Percentiles rank a stretch among this genome's conserved stretches.
These are phyloP conservation scores for Eueremaeus valkanovi DNA, from an alignment of 2,888 invertebrate genomes.

Conservation along the genomic window DNA sequence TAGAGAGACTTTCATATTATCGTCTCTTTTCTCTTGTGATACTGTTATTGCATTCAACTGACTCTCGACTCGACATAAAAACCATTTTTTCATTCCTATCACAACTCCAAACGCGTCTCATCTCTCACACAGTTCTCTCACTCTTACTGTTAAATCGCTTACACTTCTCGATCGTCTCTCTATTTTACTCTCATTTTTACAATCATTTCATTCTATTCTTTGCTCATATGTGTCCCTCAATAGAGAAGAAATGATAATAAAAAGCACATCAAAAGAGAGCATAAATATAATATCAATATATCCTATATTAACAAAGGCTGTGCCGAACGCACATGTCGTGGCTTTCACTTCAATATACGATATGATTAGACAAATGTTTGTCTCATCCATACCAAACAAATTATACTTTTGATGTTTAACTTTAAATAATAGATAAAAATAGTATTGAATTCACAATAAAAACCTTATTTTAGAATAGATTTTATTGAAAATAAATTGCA, in stretches of 20 bases:
- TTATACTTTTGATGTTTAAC: neutral
- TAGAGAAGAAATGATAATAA: neutral
- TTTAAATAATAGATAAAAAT: too few relatives aligned
- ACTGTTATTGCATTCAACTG: slow-evolving; percentile 5
- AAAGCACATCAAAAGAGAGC: slow-evolving; percentile 8
- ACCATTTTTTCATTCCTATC: neutral
- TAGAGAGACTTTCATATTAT: slow-evolving; percentile 7
- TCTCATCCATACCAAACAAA: neutral
- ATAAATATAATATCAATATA: slow-evolving; percentile 17
- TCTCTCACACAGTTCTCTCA: neutral
- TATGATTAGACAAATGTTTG: neutral
- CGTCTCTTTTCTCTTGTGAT: neutral
- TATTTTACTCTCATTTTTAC: neutral
- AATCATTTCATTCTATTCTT: slow-evolving; percentile 16
- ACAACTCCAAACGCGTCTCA: neutral
- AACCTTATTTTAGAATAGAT: too few relatives aligned
- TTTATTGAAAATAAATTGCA: too few relatives aligned
- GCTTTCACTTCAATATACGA: neutral
- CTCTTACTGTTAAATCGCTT: neutral
- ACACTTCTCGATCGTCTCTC: neutral
- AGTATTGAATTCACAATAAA: too few relatives aligned
- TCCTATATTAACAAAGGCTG: neutral
- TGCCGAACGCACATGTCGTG: neutral
- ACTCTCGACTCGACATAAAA: slow-evolving; percentile 16
- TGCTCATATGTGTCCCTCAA: neutral